Base-by-base conservation (phyloP, 2,888 invertebrate genomes). In the Trichogramma dendrolimi region DNA sequence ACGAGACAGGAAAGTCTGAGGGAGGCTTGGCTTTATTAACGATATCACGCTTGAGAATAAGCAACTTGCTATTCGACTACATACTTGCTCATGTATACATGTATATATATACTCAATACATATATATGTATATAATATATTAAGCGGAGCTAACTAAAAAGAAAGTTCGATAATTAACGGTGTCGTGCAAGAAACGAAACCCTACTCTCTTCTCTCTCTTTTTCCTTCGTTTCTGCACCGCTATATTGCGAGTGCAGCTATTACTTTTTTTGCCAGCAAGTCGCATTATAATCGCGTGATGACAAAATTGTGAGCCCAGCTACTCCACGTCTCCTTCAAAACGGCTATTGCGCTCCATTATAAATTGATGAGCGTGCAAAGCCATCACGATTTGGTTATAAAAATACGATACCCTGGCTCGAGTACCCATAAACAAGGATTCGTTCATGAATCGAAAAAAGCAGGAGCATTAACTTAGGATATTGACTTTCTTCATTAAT, bases 1-100 rank as follows among this genome's bases (percentile, higher is more conserved):
- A 77, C 73, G 73, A 71, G 73, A 75, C 72, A 73, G 72, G 71
- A 65, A 67, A 62, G 63, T 70, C 71, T 69, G 67, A 67, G 64
- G 27, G 70, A 69, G 72, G 72, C 69, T 71, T 69, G 73, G 71
- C 71, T 77, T 78, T 77, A 78, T 78, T 78, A 78, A 78, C 76
- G 71, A 73, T 72, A 73, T 73, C 70, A 70, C 68, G 67, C 68
- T 27, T 27, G 27, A 27, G 27, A 27, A 27, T 68, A 50, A 57
- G 68, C 66, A 72, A 27, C 27, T 27, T 27, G 27, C 27, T 2
- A 27, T 27, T 27, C 27, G 27, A 27, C 27, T 27, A 27, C 27
- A 27, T 2, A 27, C 27, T 27, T 27, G 27, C 27, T 27, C 2
- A 27, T 27, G 27, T 27, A 27, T 27, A 27, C 27, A 2, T 27